phyloP scores from a whole-genome alignment of 2,797 vertebrate genomes.

The Galagoides demidoff region DNA sequence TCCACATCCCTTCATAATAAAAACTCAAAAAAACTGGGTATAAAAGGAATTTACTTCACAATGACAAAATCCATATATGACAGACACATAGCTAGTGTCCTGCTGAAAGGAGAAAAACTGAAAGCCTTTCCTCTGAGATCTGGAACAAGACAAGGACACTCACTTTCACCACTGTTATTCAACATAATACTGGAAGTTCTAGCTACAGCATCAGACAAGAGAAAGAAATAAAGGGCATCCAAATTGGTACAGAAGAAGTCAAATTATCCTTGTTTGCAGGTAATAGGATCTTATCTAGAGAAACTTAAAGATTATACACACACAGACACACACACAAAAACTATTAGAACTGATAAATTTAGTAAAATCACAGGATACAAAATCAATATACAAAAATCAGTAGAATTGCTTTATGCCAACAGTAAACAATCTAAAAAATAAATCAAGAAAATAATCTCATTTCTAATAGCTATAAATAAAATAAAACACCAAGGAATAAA shows the following conservation, averaged over 20 bases:
- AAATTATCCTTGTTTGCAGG: background rate
- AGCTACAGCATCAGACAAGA: background rate
- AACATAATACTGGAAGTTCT: background rate
- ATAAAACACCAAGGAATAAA: background rate
- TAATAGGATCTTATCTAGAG: background rate
- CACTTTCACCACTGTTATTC: background rate
- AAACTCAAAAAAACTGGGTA: background rate
- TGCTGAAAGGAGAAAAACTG: background rate
- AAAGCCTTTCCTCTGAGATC: background rate
- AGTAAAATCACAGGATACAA: background rate
- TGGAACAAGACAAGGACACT: background rate
- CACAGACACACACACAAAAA: background rate
- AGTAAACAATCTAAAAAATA: background rate
- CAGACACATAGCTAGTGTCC: background rate
- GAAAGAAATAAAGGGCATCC: background rate
- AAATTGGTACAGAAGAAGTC: background rate
- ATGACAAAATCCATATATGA: background rate
- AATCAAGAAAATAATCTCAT: background rate
- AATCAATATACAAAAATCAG: background rate
- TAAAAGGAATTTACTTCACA: background rate
- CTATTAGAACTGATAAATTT: background rate
- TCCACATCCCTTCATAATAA: background rate
- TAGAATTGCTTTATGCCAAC: background rate
- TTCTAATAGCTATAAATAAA: background rate
- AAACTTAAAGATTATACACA: background rate